phyloP scores from a whole-genome alignment of 2,797 vertebrate species.

The Menidia menidia region DNA sequence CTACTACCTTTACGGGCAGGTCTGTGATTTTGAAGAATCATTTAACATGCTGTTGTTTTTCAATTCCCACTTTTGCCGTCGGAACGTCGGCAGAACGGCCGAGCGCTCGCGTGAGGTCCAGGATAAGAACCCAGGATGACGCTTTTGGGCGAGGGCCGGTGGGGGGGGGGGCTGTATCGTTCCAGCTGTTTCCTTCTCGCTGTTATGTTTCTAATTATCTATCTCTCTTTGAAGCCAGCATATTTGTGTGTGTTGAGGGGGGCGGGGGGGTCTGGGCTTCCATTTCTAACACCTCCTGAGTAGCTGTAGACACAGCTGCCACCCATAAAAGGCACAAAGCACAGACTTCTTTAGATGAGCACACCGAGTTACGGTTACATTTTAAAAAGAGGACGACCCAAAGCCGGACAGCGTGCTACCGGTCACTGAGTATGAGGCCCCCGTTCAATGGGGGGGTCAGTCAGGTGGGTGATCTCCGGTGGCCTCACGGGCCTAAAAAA shows the following conservation, averaged over 20 bases:
- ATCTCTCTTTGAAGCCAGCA: slow-evolving; percentile 52
- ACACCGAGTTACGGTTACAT: too few relatives aligned
- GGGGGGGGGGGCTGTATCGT: slow-evolving; percentile 15
- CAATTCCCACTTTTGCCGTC: too few relatives aligned
- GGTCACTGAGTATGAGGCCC: too few relatives aligned
- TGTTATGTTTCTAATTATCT: slow-evolving; percentile 60
- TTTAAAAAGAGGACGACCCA: too few relatives aligned
- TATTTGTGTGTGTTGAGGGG: slow-evolving; percentile 23
- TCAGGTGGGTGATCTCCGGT: too few relatives aligned
- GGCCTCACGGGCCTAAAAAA: too few relatives aligned
- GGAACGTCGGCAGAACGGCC: not conserved
- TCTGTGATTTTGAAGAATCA: not conserved
- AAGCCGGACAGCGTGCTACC: too few relatives aligned
- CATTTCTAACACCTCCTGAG: slow-evolving; percentile 29
- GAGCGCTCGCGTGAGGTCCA: not conserved
- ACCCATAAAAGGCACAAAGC: not conserved
- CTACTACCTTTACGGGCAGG: too few relatives aligned
- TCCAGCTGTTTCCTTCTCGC: slow-evolving; percentile 24
- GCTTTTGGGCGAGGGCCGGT: slow-evolving; percentile 17
- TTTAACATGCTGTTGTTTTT: not conserved
- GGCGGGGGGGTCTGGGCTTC: slow-evolving; percentile 18
- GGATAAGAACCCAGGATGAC: not conserved
- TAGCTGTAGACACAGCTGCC: slow-evolving; percentile 1
- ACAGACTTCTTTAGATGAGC: too few relatives aligned
- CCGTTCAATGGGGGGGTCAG: too few relatives aligned